Evolutionary conservation across 2,888 invertebrate species (phyloP), one percentile per base, ranked within the genome.

Genomic region (Calliphora vomitoria): DNA sequence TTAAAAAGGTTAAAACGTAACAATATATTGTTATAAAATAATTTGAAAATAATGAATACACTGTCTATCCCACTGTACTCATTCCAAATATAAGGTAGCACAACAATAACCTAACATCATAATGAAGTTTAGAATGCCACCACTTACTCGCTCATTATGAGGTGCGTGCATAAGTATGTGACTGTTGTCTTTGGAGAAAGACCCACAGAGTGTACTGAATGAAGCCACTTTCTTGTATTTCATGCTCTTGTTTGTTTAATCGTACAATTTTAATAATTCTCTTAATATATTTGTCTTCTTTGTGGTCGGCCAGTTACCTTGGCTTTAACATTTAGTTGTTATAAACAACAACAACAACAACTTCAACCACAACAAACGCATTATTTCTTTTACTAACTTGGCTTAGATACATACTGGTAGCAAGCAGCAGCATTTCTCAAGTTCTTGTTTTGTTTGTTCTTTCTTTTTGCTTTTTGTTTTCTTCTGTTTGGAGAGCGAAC

Each of bases 361-460:
- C 15, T 58, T 20, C 10, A 75, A 68, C 3, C 68, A 58, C 11
- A 74, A 69, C 35, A 66, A 66, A 31, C 25, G 18, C 41, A 35
- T 10, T 20, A 15, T 18, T 4, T 53, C n/a, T n/a, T 47, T n/a
- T 41, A 47, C 8, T 62, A 84, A 74, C 75, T 75, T 78, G 82
- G 60, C 58, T 83, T 80, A 58, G 25, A 15, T 62, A n/a, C 38
- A 8, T 18, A 35, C 41, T 41, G 31, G 58, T 75, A 62, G 8
- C 47, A 35, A 41, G 11, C 53, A 69, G 41, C 74, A 69, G 38
- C 66, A 76, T 31, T 74, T 68, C 62, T 62, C 68, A 79, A 79
- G 82, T 87, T 87, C 87, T 87, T 69, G 79, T 85, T 82, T 79
- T 66, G 60, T 79, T 85, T 75, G 71, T 87, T 80, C 72, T 72